Conservation (phyloP, 2,888 invertebrate species). For the Aphodius sticticus region DNA sequence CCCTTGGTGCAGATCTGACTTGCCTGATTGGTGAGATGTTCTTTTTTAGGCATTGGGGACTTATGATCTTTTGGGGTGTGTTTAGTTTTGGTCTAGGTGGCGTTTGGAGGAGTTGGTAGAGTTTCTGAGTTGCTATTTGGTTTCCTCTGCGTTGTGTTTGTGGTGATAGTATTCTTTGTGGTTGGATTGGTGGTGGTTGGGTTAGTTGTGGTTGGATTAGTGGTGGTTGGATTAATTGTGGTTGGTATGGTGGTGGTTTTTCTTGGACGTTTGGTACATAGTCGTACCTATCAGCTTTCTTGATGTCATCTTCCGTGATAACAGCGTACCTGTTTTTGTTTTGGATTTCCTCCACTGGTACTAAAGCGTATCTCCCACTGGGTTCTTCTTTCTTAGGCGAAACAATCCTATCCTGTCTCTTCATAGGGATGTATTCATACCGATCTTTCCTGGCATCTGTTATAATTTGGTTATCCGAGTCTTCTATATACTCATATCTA, state of each 20-base stretch:
- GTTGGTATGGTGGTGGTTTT: slow-evolving; percentile 34
- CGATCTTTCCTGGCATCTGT: slow-evolving; percentile 57
- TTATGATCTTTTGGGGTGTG: slow-evolving; percentile 44
- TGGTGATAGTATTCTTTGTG: slow-evolving; percentile 47
- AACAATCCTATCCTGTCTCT: slow-evolving; percentile 57
- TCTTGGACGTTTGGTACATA: slow-evolving; percentile 42
- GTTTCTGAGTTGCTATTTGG: slow-evolving; percentile 76
- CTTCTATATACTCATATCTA: slow-evolving; percentile 57
- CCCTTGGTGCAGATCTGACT: slow-evolving; percentile 53
- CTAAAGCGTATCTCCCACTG: slow-evolving; percentile 51
- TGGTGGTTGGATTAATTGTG: slow-evolving; percentile 30
- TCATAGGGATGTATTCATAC: slow-evolving; percentile 67
- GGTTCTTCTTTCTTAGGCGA: slow-evolving; percentile 66
- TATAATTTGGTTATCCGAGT: slow-evolving; percentile 49
- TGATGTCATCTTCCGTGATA: slow-evolving; percentile 44
- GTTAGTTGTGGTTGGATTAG: slow-evolving; percentile 38
- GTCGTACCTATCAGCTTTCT: slow-evolving; percentile 47
- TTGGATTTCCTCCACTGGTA: slow-evolving; percentile 51
- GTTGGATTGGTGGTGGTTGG: slow-evolving; percentile 38
- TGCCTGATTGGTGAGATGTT: slow-evolving; percentile 29
- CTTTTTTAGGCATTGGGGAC: slow-evolving; percentile 48
- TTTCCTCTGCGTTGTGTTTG: slow-evolving; percentile 66
- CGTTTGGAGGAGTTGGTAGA: slow-evolving; percentile 78
- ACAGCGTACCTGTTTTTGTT: slow-evolving; percentile 41
- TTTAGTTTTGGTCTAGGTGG: slow-evolving; percentile 65